phyloP scores from a whole-genome alignment of 2,888 invertebrate species.

The Balanococcus diminutus region DNA sequence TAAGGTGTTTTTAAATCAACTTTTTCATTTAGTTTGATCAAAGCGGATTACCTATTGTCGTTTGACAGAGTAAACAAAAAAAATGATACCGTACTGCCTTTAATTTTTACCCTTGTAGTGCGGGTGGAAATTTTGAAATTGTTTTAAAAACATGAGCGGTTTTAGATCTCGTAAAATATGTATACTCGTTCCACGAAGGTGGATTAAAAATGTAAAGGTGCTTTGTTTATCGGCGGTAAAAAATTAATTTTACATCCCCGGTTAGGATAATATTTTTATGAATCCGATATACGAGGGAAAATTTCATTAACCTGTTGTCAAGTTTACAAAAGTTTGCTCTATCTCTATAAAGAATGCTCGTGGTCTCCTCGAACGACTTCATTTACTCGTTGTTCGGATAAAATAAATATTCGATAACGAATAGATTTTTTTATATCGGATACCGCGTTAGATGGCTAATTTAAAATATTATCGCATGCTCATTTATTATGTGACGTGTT shows the following conservation, averaged over 20 bases:
- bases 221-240: background rate
- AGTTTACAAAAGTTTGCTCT: background rate
- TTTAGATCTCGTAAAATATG: background rate
- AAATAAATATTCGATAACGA: background rate
- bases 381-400: background rate
- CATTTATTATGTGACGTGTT: conserved; percentile 17
- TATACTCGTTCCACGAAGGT: background rate
- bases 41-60: background rate
- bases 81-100: background rate
- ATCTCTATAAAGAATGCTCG: background rate
- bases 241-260: background rate
- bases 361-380: background rate
- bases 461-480: conserved; percentile 8
- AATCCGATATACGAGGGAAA: background rate
- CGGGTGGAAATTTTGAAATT: background rate
- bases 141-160: background rate
- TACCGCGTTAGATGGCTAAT: background rate
- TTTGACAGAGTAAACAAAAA: background rate
- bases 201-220: background rate
- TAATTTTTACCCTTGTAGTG: background rate
- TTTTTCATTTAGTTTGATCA: background rate
- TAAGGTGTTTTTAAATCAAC: background rate
- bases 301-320: conserved; percentile 1
- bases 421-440: background rate
- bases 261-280: background rate